phyloP scores from a whole-genome alignment of 2,113 vertebrate genomes.

The Stigmatopora nigra region DNA sequence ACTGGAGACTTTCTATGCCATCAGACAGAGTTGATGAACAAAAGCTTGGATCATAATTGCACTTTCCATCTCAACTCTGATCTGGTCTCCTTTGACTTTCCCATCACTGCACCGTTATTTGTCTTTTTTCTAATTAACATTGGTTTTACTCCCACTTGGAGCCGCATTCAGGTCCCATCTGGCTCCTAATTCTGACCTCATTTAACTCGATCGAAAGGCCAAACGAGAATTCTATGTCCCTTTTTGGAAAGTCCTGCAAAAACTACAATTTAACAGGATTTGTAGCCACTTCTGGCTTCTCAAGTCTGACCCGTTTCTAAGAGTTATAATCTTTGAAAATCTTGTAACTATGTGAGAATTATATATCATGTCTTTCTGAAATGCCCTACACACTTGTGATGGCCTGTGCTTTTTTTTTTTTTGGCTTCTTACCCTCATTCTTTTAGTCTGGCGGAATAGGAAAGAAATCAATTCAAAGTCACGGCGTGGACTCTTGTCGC shows the following conservation, averaged over 20 bases:
- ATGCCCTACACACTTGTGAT: slow-evolving; percentile 1
- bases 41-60: slow-evolving; percentile 2
- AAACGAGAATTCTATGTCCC: slow-evolving; percentile 10
- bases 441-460: neutral
- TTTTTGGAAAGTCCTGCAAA: slow-evolving; percentile 5
- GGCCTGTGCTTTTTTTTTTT: slow-evolving; percentile 1
- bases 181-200: slow-evolving; percentile 15
- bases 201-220: slow-evolving; percentile 12
- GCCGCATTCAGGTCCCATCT: slow-evolving; percentile 15
- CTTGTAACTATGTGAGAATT: slow-evolving; percentile 13
- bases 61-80: slow-evolving; percentile 1
- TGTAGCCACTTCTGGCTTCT: slow-evolving; percentile 9
- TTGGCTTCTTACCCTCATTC: neutral
- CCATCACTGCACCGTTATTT: slow-evolving; percentile 4
- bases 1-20: slow-evolving; percentile 11
- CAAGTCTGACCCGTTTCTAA: neutral
- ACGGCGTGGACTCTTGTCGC: neutral
- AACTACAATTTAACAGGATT: neutral
- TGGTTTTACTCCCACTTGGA: slow-evolving; percentile 13
- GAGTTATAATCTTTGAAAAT: slow-evolving; percentile 6
- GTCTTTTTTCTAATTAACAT: slow-evolving; percentile 14
- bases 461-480: neutral
- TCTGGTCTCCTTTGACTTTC: slow-evolving; percentile 4
- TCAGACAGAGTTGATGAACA: slow-evolving; percentile 18
- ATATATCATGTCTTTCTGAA: neutral